Percentiles rank a stretch among this genome's conserved stretches.
Conservation (phyloP, 2,113 vertebrate species). For the Fregata magnificens region DNA sequence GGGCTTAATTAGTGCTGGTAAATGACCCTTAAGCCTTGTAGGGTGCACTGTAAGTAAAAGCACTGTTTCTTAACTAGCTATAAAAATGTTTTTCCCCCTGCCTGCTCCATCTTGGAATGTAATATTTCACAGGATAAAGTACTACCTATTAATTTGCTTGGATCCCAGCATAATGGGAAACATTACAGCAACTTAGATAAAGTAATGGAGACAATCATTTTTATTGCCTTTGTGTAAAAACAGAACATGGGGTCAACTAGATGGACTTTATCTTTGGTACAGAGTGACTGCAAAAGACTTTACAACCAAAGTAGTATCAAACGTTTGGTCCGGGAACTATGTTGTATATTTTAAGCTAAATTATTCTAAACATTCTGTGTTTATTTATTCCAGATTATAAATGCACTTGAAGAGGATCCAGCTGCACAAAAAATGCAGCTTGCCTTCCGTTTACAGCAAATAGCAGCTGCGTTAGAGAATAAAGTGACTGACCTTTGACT, state of each 20-base stretch:
- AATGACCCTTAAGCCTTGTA: background rate
- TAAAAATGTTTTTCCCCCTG: background rate
- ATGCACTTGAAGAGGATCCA: conserved; percentile 93
- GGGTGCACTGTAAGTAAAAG: background rate
- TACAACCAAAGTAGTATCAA: background rate
- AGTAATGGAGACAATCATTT: background rate
- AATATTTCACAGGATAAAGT: background rate
- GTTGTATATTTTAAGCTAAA: background rate
- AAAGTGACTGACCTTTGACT: conserved; percentile 98
- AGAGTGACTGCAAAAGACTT: background rate
- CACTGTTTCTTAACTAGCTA: background rate
- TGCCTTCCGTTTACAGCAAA: conserved; percentile 94
- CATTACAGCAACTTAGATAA: background rate
- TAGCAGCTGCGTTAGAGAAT: conserved; percentile 94
- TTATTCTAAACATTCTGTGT: conserved; percentile 16
- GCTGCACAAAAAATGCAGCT: conserved; percentile 98
- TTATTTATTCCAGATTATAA: conserved; percentile 85
- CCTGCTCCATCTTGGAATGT: background rate
- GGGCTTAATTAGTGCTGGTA: background rate
- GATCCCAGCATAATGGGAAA: background rate
- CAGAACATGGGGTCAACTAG: background rate
- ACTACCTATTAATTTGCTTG: background rate
- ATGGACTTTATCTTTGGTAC: background rate
- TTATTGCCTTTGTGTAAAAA: background rate
- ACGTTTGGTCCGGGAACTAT: background rate